Evolutionary conservation across 2,888 invertebrate species (phyloP).

Genomic region (Tortrix viridana): DNA sequence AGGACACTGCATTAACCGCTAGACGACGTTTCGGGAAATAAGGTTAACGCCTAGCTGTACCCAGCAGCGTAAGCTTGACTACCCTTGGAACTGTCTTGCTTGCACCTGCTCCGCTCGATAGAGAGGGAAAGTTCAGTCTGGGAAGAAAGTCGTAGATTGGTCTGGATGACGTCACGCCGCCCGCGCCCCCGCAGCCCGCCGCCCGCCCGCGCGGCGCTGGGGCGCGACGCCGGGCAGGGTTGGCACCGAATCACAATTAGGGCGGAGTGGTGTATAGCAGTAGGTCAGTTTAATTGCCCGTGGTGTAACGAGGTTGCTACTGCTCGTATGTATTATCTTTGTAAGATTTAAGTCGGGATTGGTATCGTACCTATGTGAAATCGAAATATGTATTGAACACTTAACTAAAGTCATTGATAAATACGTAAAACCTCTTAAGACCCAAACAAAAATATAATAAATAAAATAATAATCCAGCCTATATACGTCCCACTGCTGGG

Average conservation of each 20-base stretch:
- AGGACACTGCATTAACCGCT: constrained; percentile 1
- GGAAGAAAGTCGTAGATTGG: not conserved
- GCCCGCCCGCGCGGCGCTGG: constrained; percentile 11
- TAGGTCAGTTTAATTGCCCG: not conserved
- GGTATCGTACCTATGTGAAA: not conserved
- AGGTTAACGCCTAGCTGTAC: constrained; percentile 13
- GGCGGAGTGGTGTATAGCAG: not conserved
- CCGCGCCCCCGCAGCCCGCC: constrained; percentile 5
- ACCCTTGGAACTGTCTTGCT: not conserved
- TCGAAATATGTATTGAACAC: too few relatives aligned
- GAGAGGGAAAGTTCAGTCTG: constrained; percentile 11
- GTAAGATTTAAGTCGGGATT: not conserved
- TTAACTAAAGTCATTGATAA: too few relatives aligned
- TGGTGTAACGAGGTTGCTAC: not conserved
- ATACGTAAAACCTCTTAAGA: too few relatives aligned
- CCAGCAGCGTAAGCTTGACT: not conserved
- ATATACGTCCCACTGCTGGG: too few relatives aligned
- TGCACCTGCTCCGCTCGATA: not conserved
- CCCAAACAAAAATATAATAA: too few relatives aligned
- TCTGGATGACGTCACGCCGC: constrained; percentile 36
- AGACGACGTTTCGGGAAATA: constrained; percentile 8
- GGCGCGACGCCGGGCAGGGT: constrained; percentile 15
- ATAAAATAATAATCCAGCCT: too few relatives aligned
- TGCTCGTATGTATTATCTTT: too few relatives aligned
- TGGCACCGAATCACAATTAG: constrained; percentile 4